Conservation (phyloP, 1,140 invertebrate genomes). For the Diabrotica virgifera region DNA sequence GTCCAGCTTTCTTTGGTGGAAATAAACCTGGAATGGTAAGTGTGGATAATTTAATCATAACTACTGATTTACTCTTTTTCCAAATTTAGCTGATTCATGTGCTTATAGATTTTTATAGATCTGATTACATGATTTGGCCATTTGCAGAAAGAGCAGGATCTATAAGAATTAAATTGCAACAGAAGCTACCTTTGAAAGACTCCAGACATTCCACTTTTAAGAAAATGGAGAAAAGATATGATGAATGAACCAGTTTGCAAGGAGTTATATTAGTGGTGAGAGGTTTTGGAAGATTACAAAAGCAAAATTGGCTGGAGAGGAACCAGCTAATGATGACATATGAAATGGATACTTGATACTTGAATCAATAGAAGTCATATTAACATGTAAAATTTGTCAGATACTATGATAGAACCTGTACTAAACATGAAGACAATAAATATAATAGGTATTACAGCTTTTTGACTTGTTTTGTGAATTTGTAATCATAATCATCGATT, state of each 20-base stretch:
- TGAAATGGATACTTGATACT: conserved; percentile 19
- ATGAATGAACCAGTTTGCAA: conserved; percentile 57
- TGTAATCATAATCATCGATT: too few species aligned
- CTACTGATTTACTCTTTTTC: too few species aligned
- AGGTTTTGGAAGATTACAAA: conserved; percentile 39
- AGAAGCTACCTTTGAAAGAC: conserved; percentile 54
- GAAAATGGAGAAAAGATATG: conserved; percentile 67
- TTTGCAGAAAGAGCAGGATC: conserved; percentile 71
- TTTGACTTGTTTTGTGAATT: too few species aligned
- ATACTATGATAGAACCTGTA: too few species aligned
- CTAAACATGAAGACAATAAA: too few species aligned
- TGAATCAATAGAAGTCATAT: too few species aligned
- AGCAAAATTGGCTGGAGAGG: conserved; percentile 28
- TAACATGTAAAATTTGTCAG: too few species aligned
- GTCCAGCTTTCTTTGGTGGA: too few species aligned
- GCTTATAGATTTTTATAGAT: conserved; percentile 31
- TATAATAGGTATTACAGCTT: too few species aligned
- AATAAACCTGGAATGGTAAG: too few species aligned
- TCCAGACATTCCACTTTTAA: conserved; percentile 32
- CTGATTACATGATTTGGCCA: conserved; percentile 89
- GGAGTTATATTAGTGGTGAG: conserved; percentile 38
- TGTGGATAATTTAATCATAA: too few species aligned
- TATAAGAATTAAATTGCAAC: conserved; percentile 54
- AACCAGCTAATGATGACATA: conserved; percentile 39
- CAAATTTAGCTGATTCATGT: not conserved